A percentile compares a stretch with the other conserved stretches of the same genome.
phyloP scores from a whole-genome alignment of 2,797 vertebrate genomes.

The Gastrophryne carolinensis region DNA sequence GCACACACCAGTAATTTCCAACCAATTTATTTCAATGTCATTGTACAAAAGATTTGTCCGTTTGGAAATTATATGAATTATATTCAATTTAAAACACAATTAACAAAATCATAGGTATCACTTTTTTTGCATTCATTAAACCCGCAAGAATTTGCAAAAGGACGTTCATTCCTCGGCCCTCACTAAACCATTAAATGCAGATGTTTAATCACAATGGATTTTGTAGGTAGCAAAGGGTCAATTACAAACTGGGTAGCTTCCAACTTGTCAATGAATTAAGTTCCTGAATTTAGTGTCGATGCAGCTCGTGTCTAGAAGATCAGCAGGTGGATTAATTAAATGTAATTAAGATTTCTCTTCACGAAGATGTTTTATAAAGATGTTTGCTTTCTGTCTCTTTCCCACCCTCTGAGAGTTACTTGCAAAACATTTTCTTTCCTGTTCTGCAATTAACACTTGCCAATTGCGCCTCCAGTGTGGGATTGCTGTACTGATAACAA shows the following conservation, averaged over 20 bases:
- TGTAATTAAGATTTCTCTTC: constrained; percentile 44
- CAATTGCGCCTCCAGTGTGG: constrained; percentile 20
- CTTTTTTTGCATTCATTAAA: background rate
- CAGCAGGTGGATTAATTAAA: constrained; percentile 49
- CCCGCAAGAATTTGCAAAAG: background rate
- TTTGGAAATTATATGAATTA: background rate
- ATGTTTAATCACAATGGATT: constrained; percentile 39
- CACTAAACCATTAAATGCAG: background rate
- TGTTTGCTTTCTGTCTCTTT: constrained; percentile 13
- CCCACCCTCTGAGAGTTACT: constrained; percentile 20
- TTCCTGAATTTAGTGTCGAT: constrained; percentile 12
- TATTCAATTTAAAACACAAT: background rate
- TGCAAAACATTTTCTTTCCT: constrained; percentile 7
- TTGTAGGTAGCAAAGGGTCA: constrained; percentile 17
- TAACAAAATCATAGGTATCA: background rate
- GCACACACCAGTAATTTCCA: background rate
- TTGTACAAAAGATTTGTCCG: background rate
- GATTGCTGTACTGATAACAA: constrained; percentile 21
- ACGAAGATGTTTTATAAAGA: constrained; percentile 32
- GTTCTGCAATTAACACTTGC: constrained; percentile 25
- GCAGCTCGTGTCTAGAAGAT: constrained; percentile 10
- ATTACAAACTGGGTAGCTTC: constrained; percentile 30
- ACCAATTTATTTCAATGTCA: background rate
- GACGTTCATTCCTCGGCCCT: background rate
- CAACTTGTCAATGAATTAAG: constrained; percentile 20